Evolutionary conservation across 1,140 invertebrate species (phyloP), one percentile per base, ranked within the genome.

Genomic region (Drosophila sturtevanti): DNA sequence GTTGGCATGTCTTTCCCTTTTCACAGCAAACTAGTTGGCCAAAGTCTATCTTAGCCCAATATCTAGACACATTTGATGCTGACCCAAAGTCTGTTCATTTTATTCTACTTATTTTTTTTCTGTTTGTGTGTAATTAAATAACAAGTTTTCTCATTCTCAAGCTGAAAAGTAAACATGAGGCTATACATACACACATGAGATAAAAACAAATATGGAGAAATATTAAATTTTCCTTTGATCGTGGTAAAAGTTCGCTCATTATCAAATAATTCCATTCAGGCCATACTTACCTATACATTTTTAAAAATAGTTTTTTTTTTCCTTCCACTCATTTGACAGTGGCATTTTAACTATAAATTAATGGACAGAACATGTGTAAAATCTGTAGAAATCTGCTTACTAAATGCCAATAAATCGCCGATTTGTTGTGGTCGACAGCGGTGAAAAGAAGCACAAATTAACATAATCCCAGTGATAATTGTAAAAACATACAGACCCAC

Each of bases 381-480:
- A 84, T 79, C 76, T 79, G 79, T 66, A 71, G 72, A 79, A 89
- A 89, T 89, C 72, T 75, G 86, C 79, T 72, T 72, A 82, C 63
- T 68, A 72, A 72, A 68, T 66, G 79, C 63, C 72, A 79, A 89
- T 87, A 87, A 87, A 89, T 89, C 74, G 84, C 63, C 79, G 82
- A 89, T 87, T 87, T 87, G 79, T 84, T 84, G 84, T 63, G 56
- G 76, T 56, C 64, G 79, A 69, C 35, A 60, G 56, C 21, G 22
- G 31, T 18, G 41, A 41, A 70, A 77, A 77, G 66, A 69, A 52
- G 60, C 65, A 41, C 68, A 72, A 77, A 87, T 87, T 87, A 87
- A 79, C 84, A 87, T 87, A 87, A 87, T 87, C 84, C 84, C 64
- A 48, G 76, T 81, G 84, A 87, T 87, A 87, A 87, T 87, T 87